These are phyloP conservation scores for Psilopogon haemacephalus DNA, from an alignment of 2,113 vertebrate species.

Conservation along the genomic window DNA sequence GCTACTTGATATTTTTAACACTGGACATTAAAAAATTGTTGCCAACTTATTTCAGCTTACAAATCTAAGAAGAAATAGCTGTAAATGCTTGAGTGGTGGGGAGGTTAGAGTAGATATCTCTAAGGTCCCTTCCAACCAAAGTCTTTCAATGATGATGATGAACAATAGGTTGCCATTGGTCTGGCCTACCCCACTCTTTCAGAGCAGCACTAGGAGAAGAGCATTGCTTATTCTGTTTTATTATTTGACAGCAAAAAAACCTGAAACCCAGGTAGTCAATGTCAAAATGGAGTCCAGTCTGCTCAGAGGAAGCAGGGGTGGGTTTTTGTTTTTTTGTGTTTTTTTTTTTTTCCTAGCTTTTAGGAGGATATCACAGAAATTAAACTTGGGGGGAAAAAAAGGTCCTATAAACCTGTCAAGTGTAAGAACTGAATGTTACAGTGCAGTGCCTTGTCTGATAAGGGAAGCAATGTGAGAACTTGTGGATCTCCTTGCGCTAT, in stretches of 20 bases:
- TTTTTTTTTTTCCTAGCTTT: neutral
- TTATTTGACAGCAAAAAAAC: neutral
- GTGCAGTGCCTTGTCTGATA: neutral
- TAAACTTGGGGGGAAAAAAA: neutral
- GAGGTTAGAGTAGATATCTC: too few relatives aligned
- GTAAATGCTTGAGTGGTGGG: neutral
- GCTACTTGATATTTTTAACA: neutral
- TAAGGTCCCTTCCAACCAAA: too few relatives aligned
- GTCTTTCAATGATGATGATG: neutral
- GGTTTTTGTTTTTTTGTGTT: too few relatives aligned
- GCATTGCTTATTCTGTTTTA: neutral
- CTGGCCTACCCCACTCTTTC: neutral
- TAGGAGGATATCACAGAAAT: neutral
- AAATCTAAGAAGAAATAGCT: neutral
- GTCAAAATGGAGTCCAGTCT: neutral
- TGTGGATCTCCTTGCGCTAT: constrained; percentile 33
- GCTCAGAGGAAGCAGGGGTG: neutral
- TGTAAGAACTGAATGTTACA: neutral
- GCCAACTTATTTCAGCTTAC: neutral
- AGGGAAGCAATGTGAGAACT: neutral
- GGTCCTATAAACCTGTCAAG: neutral
- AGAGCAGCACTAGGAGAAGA: neutral
- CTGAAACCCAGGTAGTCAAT: neutral
- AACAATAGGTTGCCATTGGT: neutral
- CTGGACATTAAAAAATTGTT: neutral